These are phyloP conservation scores for Drosophila ustulata DNA, from an alignment of 2,888 invertebrate species.

Conservation along the genomic window DNA sequence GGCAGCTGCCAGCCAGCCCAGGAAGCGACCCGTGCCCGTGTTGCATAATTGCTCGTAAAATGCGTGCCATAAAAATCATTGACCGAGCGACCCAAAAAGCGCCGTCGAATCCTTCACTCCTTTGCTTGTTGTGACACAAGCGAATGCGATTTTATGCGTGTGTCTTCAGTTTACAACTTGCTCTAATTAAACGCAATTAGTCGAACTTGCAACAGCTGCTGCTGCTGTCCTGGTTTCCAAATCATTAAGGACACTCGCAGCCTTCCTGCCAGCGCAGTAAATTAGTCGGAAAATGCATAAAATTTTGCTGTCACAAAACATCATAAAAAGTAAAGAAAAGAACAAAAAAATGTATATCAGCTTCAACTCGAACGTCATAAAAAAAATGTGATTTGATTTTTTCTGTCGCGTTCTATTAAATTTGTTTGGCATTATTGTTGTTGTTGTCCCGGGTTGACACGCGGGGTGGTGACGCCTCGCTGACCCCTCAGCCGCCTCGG, in stretches of 20 bases:
- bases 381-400: constrained; percentile 37
- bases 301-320: constrained; percentile 66
- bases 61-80: constrained; percentile 72
- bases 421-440: constrained; percentile 18
- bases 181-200: constrained; percentile 77
- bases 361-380: constrained; percentile 17
- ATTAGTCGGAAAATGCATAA: constrained; percentile 65
- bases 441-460: constrained; percentile 13
- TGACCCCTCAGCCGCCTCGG: constrained; percentile 34
- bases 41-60: constrained; percentile 71
- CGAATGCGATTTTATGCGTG: constrained; percentile 44
- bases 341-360: constrained; percentile 11
- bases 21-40: constrained; percentile 3
- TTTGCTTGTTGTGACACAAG: constrained; percentile 64
- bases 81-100: constrained; percentile 51
- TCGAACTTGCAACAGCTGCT: constrained; percentile 47
- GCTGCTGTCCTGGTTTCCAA: constrained; percentile 30
- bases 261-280: constrained; percentile 27
- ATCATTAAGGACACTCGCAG: constrained; percentile 26
- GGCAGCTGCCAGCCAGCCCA: constrained; percentile 41
- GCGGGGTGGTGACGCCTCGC: constrained; percentile 4
- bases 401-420: constrained; percentile 18
- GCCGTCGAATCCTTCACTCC: constrained; percentile 11
- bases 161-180: constrained; percentile 66
- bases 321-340: constrained; percentile 48